These are phyloP conservation scores for Malachius bipustulatus DNA, from an alignment of 2,888 invertebrate species.

Conservation along the genomic window DNA sequence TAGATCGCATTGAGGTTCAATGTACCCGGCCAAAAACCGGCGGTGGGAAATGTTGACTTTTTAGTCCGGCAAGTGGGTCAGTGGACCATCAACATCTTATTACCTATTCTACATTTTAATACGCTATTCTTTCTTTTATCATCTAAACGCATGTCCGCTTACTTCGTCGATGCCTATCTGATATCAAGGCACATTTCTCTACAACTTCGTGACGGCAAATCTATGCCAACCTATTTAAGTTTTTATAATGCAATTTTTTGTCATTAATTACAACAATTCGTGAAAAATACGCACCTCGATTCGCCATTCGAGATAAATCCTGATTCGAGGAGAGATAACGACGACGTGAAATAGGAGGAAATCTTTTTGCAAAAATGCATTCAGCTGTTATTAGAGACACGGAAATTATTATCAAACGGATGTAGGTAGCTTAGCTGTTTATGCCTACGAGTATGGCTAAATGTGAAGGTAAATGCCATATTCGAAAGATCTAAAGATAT, in stretches of 20 bases:
- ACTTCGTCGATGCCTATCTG: too few species aligned
- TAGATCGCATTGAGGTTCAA: neutral
- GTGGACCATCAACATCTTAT: slow-evolving; percentile 22
- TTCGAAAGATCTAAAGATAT: too few species aligned
- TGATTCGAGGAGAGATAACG: too few species aligned
- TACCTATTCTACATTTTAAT: slow-evolving; percentile 2
- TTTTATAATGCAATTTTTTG: slow-evolving; percentile 1
- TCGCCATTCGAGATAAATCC: too few species aligned
- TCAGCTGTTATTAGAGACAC: too few species aligned
- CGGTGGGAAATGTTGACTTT: slow-evolving; percentile 3
- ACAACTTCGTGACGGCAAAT: slow-evolving; percentile 3
- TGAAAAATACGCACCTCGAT: too few species aligned
- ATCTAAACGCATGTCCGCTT: neutral
- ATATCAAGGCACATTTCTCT: neutral
- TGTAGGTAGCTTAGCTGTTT: too few species aligned
- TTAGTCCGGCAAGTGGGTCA: slow-evolving; percentile 27
- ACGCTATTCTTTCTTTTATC: slow-evolving; percentile 2
- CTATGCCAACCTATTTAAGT: slow-evolving; percentile 1
- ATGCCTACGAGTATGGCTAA: too few species aligned
- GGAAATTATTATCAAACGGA: too few species aligned
- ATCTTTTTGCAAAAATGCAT: too few species aligned
- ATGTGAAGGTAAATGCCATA: too few species aligned
- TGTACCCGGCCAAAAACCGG: slow-evolving; percentile 2
- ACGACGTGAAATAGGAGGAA: too few species aligned
- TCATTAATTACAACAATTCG: slow-evolving; percentile 2